phyloP scores from a whole-genome alignment of 2,113 vertebrate genomes.

The Setophaga coronata region DNA sequence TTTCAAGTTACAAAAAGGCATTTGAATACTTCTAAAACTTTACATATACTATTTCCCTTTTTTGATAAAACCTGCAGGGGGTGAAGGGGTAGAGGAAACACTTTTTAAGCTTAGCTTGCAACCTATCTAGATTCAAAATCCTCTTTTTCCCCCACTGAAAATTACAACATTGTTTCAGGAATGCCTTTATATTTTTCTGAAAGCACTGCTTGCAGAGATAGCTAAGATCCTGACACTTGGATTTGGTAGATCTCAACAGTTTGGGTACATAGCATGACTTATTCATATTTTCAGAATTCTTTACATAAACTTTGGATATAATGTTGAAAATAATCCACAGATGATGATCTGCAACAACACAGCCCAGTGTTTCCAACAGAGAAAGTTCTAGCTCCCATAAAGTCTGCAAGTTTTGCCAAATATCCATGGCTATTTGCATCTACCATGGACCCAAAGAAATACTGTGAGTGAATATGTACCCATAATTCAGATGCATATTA shows the following conservation, averaged over 20 bases:
- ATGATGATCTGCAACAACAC: not conserved
- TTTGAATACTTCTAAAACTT: not conserved
- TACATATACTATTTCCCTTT: rapidly evolving
- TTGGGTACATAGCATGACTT: rapidly evolving
- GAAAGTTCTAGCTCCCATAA: not conserved
- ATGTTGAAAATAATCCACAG: not conserved
- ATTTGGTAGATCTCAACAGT: not conserved
- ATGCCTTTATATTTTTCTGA: not conserved
- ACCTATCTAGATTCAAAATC: not conserved
- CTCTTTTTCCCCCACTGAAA: not conserved
- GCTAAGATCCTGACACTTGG: not conserved
- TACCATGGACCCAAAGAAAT: not conserved
- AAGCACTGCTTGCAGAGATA: not conserved
- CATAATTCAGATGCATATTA: not conserved
- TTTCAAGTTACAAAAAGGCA: not conserved
- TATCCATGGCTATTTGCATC: not conserved
- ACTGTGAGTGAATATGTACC: not conserved
- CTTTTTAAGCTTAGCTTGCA: not conserved
- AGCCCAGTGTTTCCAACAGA: not conserved
- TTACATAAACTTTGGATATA: not conserved
- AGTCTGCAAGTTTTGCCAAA: not conserved
- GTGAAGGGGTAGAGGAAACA: rapidly evolving
- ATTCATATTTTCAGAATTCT: not conserved
- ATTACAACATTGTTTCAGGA: not conserved
- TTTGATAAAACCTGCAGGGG: not conserved